Evolutionary conservation across 1,140 invertebrate genomes (phyloP).

Genomic region (Bombus affinis): DNA sequence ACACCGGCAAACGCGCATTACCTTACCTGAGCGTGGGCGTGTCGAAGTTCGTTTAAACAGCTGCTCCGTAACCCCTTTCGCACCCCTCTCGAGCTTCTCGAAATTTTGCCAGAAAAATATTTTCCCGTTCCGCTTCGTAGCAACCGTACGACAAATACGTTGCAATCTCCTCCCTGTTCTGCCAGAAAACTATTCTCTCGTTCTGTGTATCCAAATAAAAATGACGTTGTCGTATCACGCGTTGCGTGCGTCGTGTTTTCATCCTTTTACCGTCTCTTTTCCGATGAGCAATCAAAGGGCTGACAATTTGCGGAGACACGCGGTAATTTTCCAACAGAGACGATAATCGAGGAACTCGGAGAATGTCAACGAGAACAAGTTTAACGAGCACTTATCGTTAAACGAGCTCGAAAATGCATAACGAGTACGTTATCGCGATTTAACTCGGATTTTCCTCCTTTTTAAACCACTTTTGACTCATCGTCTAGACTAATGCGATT

Average conservation of each 20-base stretch:
- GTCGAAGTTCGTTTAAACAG: constrained; percentile 49
- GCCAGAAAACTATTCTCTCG: neutral
- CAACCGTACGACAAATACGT: constrained; percentile 26
- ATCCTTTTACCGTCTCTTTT: too few species aligned
- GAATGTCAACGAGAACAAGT: neutral
- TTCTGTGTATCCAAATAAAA: neutral
- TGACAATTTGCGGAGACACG: too few species aligned
- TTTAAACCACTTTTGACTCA: constrained; percentile 19
- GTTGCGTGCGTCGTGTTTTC: too few species aligned
- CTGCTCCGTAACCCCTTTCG: constrained; percentile 49
- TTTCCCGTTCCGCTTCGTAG: constrained; percentile 43
- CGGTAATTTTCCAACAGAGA: neutral
- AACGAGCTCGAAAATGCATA: constrained; percentile 8
- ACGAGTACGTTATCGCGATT: constrained; percentile 32
- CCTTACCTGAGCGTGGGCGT: constrained; percentile 45
- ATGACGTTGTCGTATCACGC: neutral
- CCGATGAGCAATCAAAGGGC: too few species aligned
- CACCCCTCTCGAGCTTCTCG: constrained; percentile 26
- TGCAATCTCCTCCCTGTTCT: neutral
- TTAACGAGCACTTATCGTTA: constrained; percentile 10
- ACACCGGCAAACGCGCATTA: neutral
- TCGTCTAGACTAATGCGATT: neutral
- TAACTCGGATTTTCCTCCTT: neutral
- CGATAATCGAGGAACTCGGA: neutral
- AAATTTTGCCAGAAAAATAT: constrained; percentile 55